Evolutionary conservation across 2,888 invertebrate species (phyloP), one percentile per base, ranked within the genome.

Genomic region (Eupithecia exiguata): DNA sequence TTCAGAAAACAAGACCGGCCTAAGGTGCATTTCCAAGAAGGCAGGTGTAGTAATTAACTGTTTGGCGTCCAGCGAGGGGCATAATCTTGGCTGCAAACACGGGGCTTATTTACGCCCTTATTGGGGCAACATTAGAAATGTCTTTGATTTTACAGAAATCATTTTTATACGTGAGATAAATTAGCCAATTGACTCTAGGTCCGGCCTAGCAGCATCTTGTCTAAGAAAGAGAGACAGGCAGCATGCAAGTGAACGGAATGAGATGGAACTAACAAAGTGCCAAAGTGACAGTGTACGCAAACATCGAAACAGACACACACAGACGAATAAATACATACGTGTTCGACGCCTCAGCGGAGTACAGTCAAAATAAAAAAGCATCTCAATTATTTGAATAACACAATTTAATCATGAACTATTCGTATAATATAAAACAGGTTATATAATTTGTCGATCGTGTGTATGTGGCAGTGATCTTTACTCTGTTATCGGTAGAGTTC

Each of bases 341-440:
- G 94, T 89, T 93, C 86, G 92, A 91, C 92, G 93, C 91, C 94
- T 94, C 94, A 91, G 92, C 92, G 89, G 92, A 93, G 93, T 93
- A 91, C 92, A 91, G 92, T 93, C 91, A 92, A 94, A 93, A 93
- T 92, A 92, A 94, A 92, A 94, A 94, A 94, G 93, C 93, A 94
- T 92, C 88, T 94, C 91, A 93, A 87, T 94, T 93, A 94, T 93
- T 94, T 89, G 92, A 93, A 87, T 93, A 94, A 94, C 94, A 94
- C 93, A 94, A 93, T 94, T 94, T 94, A 94, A 94, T 94, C 92
- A 94, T 92, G 93, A 92, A 92, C 92, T 94, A 94, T 91, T 91
- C 82, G 89, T 91, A 91, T 92, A 82, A 87, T 94, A 92, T 92
- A 93, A 93, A 94, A 94, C 93, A 94, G 93, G 88, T 93, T 93